Evolutionary conservation across 1,140 invertebrate species (phyloP).

Genomic region (Drosophila repletoides): DNA sequence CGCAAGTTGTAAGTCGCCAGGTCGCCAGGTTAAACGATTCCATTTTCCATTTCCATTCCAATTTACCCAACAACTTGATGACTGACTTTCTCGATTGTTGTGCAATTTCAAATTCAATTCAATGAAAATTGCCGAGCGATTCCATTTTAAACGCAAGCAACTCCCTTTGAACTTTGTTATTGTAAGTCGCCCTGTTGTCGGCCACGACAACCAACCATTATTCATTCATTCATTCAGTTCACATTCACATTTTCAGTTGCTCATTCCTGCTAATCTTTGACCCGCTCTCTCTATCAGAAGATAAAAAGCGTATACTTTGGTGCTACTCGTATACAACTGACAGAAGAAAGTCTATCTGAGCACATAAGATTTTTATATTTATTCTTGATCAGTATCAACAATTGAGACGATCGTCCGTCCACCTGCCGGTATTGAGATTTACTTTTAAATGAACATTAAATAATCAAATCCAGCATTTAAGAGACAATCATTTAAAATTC

Average conservation of each 20-base stretch:
- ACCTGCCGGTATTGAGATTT: too few species aligned
- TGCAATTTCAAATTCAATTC: conserved; percentile 43
- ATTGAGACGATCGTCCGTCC: too few species aligned
- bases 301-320: too few species aligned
- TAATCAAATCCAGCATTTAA: too few species aligned
- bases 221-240: too few species aligned
- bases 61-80: conserved; percentile 13
- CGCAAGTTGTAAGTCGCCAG: too few species aligned
- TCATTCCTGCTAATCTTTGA: conserved; percentile 30
- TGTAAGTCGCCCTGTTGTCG: background rate
- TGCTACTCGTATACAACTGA: too few species aligned
- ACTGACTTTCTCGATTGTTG: conserved; percentile 20
- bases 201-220: background rate
- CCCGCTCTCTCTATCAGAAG: background rate
- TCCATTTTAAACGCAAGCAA: conserved; percentile 1
- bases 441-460: too few species aligned
- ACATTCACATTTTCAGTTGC: background rate
- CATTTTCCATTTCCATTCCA: conserved; percentile 16
- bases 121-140: background rate
- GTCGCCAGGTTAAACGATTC: conserved; percentile 16
- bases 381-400: too few species aligned
- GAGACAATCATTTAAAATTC: too few species aligned
- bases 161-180: conserved; percentile 25
- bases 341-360: too few species aligned
- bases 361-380: too few species aligned